Conservation (phyloP, 1,140 invertebrate species). For the Anoplophora glabripennis region DNA sequence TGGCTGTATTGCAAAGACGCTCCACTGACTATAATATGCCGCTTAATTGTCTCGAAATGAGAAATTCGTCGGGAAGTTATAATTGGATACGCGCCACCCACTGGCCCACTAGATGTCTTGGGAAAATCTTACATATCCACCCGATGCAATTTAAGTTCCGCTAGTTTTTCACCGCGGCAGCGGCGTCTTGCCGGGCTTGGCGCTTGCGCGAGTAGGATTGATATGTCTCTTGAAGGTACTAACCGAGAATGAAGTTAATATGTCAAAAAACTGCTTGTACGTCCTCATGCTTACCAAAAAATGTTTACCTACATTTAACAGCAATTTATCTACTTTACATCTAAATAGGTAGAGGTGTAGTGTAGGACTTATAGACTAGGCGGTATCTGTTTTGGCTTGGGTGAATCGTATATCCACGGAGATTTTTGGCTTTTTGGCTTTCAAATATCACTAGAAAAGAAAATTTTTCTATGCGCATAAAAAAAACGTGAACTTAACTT, state of each 20-base stretch:
- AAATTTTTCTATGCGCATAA: no score
- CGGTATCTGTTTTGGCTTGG: no score
- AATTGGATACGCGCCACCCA: slow-evolving; percentile 48
- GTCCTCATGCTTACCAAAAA: neutral
- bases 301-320: neutral
- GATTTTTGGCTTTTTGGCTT: no score
- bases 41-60: slow-evolving; percentile 54
- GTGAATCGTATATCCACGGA: no score
- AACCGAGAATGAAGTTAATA: neutral
- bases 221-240: neutral
- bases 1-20: slow-evolving; percentile 46
- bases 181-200: neutral
- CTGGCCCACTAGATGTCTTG: slow-evolving; percentile 30
- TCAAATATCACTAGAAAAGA: no score
- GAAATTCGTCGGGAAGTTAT: slow-evolving; percentile 53
- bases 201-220: neutral
- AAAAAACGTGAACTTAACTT: no score
- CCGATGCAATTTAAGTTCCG: slow-evolving; percentile 17
- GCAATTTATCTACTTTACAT: neutral
- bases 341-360: no score
- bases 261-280: neutral
- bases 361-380: no score
- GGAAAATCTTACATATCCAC: slow-evolving; percentile 35
- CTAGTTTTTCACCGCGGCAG: neutral
- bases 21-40: slow-evolving; percentile 51